Evolutionary conservation across 2,888 invertebrate genomes (phyloP), one percentile per base, ranked within the genome.

Genomic region (Thera britannica): DNA sequence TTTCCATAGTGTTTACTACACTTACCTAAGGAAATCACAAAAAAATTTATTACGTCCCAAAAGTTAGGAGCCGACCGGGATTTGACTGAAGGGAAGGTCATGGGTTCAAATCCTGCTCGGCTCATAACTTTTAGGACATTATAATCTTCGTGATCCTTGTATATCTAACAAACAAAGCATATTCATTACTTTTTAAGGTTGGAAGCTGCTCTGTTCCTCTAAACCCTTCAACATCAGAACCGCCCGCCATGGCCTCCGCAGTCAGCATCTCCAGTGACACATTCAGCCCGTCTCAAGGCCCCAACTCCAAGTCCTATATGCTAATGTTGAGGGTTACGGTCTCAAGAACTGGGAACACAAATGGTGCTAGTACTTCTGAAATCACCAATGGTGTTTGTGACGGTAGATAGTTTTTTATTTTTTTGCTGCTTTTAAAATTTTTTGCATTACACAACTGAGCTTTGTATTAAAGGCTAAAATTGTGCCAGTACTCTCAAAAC

Each of bases 181-280:
- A 23, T 23, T 51, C 23, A 3, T 49, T 35, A 8, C n/a, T 48
- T 5, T 63, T 73, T 9, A 64, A 95, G 95, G 94, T 96, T 75
- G 96, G 97, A 58, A 95, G 95, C 72, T 96, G 96, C 75, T 96
- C 96, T 77, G 96, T 97, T 59, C 95, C 96, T 36, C 95, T 97
- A 62, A 97, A 97, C 87, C 97, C 97, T 3, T 95, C 94, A 56
- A 86, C 90, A 58, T 92, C 94, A 0, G 95, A 95, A 79, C 95
- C 96, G 8, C 95, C 95, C 3, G 94, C 95, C 2, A 95, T 95
- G 94, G 96, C 96, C 70, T 96, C 97, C 2, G 97, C 97, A 35
- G 96, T 98, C 67, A 97, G 97, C 79, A 97, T 98, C 84, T 96
- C 98, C 54, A 97, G 97, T 77, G 97, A 98, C 81, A 96, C 96